Base-by-base conservation (phyloP, 2,113 vertebrate genomes). In the Zosterops pallidus region DNA sequence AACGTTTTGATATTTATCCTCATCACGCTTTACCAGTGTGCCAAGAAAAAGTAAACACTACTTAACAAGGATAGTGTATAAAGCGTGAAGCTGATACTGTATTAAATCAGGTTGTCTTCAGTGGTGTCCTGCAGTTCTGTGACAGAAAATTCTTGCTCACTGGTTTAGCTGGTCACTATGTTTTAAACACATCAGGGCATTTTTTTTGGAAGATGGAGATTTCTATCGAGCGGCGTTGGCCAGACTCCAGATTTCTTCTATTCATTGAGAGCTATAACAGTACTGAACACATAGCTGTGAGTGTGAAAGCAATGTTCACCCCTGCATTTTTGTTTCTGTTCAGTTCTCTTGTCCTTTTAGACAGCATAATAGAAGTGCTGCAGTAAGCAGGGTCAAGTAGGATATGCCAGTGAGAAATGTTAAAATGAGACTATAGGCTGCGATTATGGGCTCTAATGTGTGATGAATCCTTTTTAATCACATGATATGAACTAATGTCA, bases 351-450 rank as follows among this genome's bases (percentile, higher is more conserved):
- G 96, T 97, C 96, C 97, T 98, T 98, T 99, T 98, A 98, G 95
- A 72, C 93, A 95, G 92, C 96, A 99, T 97, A 99, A 99, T 98
- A 96, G 97, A 99, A 99, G 94, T 96, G 98, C 99, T 98, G 97
- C 60, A 83, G 97, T 99, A 98, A 99, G 99, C 99, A 98, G 98
- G 98, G 98, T 98, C 98, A 98, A 97, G 97, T 97, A 97, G 98
- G 98, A 98, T 97, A 97, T 97, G 96, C 96, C 97, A 95, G 97
- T 96, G 97, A 97, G 97, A 97, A 98, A 97, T 95, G 97, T 97
- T 97, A 97, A 97, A 97, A 94, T 80, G 96, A 98, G 98, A 98
- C 98, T 98, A 99, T 98, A 97, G 98, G 97, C 96, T 98, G 98
- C 17, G 98, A 98, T 99, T 98, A 99, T 97, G 97, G 98, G 97